Evolutionary conservation across 2,888 invertebrate species (phyloP), one percentile per base, ranked within the genome.

Genomic region (Bombyx huttoni): DNA sequence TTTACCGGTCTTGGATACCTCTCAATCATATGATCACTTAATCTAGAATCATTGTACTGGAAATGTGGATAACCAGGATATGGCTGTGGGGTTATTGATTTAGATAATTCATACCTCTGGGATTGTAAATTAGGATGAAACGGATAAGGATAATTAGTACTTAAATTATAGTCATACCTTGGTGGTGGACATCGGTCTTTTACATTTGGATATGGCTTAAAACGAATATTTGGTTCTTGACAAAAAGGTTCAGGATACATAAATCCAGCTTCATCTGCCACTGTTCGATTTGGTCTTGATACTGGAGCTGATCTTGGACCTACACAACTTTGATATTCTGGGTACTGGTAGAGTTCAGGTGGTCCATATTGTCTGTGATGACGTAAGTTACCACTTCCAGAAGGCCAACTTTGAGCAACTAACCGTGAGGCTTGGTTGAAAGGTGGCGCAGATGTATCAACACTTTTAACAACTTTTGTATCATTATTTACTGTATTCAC

Each of bases 161-260:
- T 40, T 40, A 40, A 40, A 40, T 82, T 64, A 75, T 84, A 87
- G 57, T 88, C 87, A 84, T 87, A 89, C 81, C 88, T 84, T 65
- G 78, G 56, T 56, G 78, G 85, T 52, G 75, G 76, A 63, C 75
- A 80, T 56, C 82, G 70, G 51, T 88, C 87, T 64, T 88, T 89
- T 34, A 75, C 57, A 54, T 68, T 61, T 54, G 85, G 84, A 59
- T 88, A 89, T 46, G 88, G 86, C 63, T 87, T 88, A 63, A 73
- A 87, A 10, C 87, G 71, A 51, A 81, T 65, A 60, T 73, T 85
- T 58, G 73, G 70, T 57, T 82, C 82, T 63, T 79, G 77, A 63
- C 79, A 81, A 58, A 77, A 80, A 48, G 75, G 65, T 47, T 84
- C 85, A 50, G 76, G 63, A 67, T 79, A 85, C 46, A 74, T 62